Percentiles rank a stretch among this genome's conserved stretches.
These are phyloP conservation scores for Oncorhynchus tshawytscha DNA, from an alignment of 2,113 vertebrate species.

Conservation along the genomic window DNA sequence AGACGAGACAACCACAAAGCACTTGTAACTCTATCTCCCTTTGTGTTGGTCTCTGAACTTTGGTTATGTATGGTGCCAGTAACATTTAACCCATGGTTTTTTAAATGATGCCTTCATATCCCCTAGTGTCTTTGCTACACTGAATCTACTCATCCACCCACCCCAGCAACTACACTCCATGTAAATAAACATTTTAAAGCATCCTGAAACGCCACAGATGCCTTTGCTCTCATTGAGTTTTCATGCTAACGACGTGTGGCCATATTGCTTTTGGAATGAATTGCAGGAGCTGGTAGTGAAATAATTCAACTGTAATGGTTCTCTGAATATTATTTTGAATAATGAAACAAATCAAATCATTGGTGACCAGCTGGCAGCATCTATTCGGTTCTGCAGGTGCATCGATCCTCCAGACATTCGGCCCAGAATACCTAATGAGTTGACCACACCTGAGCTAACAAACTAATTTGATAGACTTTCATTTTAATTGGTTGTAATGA, in stretches of 20 bases:
- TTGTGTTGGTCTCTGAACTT: not conserved
- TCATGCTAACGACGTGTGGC: not conserved
- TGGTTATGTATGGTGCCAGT: not conserved
- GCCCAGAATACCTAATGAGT: conserved; percentile 38
- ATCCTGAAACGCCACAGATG: not conserved
- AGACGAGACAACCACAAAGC: too few relatives aligned
- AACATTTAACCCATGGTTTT: not conserved
- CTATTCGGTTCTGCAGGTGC: conserved; percentile 29
- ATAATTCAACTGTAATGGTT: conserved; percentile 33
- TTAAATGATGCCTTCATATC: not conserved
- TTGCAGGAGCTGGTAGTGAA: conserved; percentile 1
- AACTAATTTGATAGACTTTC: conserved; percentile 1
- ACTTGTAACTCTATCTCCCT: not conserved
- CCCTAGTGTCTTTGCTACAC: not conserved
- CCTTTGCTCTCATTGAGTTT: conserved; percentile 8
- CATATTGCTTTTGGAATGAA: conserved; percentile 9
- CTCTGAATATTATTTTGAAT: conserved; percentile 46
- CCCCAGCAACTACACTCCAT: not conserved
- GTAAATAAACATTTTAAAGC: not conserved
- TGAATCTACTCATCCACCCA: not conserved
- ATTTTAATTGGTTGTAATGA: conserved; percentile 7
- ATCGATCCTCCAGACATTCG: conserved; percentile 53
- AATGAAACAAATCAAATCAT: conserved; percentile 43
- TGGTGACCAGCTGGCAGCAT: conserved; percentile 19
- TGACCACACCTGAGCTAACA: conserved; percentile 6